A percentile compares a stretch with the other conserved stretches of the same genome.
Conservation (phyloP, 2,797 vertebrate species). For the Borostomias antarcticus region DNA sequence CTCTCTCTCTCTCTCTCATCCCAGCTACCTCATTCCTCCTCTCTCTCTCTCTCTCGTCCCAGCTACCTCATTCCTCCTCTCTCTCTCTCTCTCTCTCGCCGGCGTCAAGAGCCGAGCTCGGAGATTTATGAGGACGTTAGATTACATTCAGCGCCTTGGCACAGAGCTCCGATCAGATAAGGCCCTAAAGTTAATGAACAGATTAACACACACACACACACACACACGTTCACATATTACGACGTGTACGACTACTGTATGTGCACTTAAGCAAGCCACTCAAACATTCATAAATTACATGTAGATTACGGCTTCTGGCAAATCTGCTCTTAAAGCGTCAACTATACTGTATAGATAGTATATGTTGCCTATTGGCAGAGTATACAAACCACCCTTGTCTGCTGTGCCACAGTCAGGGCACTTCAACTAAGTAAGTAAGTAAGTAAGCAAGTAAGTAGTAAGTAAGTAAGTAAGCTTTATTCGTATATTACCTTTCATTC, state of each 20-base stretch:
- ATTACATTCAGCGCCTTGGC: constrained; percentile 9
- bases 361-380: background rate
- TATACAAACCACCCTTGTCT: background rate
- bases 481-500: too few species aligned
- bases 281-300: background rate
- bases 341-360: background rate
- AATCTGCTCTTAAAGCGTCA: background rate
- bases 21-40: constrained; percentile 9
- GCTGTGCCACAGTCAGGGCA: background rate
- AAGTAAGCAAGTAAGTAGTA: too few species aligned
- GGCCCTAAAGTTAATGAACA: constrained; percentile 17
- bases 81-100: constrained; percentile 22
- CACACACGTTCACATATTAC: constrained; percentile 6
- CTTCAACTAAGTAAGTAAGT: too few species aligned
- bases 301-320: background rate
- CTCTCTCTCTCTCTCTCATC: too few species aligned
- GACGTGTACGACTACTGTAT: background rate
- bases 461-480: too few species aligned
- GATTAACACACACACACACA: background rate
- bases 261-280: background rate
- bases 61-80: constrained; percentile 8
- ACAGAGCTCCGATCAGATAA: constrained; percentile 32
- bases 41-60: constrained; percentile 24
- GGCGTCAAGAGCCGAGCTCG: constrained; percentile 12
- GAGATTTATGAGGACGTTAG: constrained; percentile 38